These are phyloP conservation scores for Pristionchus maxplancki DNA, from an alignment of 2,888 invertebrate species.

Conservation along the genomic window DNA sequence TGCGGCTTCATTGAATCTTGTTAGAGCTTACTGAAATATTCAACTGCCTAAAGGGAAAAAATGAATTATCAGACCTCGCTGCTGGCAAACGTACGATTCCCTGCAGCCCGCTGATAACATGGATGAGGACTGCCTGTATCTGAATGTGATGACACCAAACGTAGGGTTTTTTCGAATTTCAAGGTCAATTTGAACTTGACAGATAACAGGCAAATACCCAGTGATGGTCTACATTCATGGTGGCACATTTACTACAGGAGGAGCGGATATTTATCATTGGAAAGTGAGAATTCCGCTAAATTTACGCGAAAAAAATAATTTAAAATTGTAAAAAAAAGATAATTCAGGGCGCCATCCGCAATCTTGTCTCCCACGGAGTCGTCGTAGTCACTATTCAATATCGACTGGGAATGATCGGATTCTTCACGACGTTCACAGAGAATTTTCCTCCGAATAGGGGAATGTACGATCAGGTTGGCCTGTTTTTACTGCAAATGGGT, in stretches of 20 bases:
- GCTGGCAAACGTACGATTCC: background rate
- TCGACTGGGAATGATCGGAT: conserved; percentile 28
- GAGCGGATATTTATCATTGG: conserved; percentile 28
- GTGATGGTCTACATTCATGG: conserved; percentile 52
- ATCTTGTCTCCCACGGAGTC: conserved; percentile 37
- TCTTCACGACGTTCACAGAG: conserved; percentile 47
- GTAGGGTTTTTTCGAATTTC: background rate
- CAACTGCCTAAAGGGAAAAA: background rate
- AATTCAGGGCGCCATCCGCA: conserved; percentile 21
- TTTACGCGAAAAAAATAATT: too few relatives aligned
- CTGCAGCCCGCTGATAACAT: background rate
- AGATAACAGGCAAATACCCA: background rate
- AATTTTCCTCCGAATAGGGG: conserved; percentile 9
- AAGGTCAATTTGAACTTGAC: background rate
- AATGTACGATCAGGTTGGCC: background rate
- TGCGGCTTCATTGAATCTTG: background rate
- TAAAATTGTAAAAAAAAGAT: background rate
- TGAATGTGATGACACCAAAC: conserved; percentile 22
- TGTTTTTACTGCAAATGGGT: too few relatives aligned
- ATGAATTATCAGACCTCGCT: conserved; percentile 32
- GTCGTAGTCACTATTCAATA: conserved; percentile 45
- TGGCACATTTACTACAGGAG: conserved; percentile 32
- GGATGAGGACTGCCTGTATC: conserved; percentile 50
- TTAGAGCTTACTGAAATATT: background rate
- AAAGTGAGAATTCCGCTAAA: conserved; percentile 8